A percentile compares a stretch with the other conserved stretches of the same genome.
Evolutionary conservation across 2,888 invertebrate genomes (phyloP).

Genomic region (Merodon equestris): DNA sequence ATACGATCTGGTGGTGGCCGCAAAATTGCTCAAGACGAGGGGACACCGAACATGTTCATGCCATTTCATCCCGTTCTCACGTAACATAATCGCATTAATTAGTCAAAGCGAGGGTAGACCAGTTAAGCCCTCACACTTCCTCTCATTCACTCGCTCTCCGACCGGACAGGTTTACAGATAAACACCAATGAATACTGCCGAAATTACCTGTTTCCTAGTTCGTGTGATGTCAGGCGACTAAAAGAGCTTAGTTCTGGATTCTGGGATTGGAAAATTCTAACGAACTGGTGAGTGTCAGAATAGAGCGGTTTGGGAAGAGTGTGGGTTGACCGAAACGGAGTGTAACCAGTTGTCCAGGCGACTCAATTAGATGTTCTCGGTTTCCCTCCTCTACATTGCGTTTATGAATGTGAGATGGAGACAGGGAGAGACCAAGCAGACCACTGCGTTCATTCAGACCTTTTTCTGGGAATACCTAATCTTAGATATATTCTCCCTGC

Average conservation of each 20-base stretch:
- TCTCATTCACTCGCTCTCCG: not conserved
- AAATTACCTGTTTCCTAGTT: constrained; percentile 57
- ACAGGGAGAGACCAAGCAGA: not conserved
- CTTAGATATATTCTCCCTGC: constrained; percentile 36
- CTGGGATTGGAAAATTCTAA: not conserved
- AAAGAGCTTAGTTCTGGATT: too few species aligned
- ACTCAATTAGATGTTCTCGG: constrained; percentile 13
- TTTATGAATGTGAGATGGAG: constrained; percentile 14
- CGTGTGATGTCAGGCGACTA: too few species aligned
- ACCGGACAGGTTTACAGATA: constrained; percentile 54
- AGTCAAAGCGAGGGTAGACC: constrained; percentile 41
- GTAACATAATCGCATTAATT: constrained; percentile 59
- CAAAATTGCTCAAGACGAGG: constrained; percentile 48
- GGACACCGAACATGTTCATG: constrained; percentile 19
- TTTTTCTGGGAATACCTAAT: constrained; percentile 57
- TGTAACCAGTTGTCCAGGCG: constrained; percentile 50
- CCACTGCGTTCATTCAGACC: constrained; percentile 23
- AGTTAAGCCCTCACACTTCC: constrained; percentile 44
- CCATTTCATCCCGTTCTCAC: constrained; percentile 34
- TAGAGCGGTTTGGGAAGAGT: not conserved
- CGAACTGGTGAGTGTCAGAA: not conserved
- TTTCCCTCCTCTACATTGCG: constrained; percentile 35
- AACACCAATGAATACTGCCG: constrained; percentile 49
- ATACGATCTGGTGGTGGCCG: constrained; percentile 46
- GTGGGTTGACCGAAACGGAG: constrained; percentile 18